A percentile compares a stretch with the other conserved stretches of the same genome.
Conservation (phyloP, 1,140 invertebrate species). For the Holcopasites calliopsidis region DNA sequence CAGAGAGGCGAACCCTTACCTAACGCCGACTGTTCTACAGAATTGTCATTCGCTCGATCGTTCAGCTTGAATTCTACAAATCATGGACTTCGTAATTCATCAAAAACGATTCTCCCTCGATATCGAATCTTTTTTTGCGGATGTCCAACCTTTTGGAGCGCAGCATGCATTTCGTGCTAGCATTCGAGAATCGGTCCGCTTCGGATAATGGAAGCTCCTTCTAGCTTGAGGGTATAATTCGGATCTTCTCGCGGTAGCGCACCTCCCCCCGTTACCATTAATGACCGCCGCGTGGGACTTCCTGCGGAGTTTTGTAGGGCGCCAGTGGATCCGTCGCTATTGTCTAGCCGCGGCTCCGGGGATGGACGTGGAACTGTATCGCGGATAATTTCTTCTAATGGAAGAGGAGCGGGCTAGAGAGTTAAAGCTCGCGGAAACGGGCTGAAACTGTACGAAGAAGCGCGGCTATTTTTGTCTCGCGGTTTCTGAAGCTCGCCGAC, state of each 20-base stretch:
- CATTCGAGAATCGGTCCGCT: background rate
- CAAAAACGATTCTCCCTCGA: too few species aligned
- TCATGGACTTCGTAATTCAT: too few species aligned
- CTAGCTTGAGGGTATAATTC: conserved; percentile 30
- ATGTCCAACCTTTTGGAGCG: too few species aligned
- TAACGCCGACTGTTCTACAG: too few species aligned
- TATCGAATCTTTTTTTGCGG: too few species aligned
- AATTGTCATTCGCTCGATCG: too few species aligned
- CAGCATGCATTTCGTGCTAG: too few species aligned
- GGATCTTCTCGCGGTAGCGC: conserved; percentile 18
- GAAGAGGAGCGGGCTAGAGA: background rate
- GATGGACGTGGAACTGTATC: conserved; percentile 23
- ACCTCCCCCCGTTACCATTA: conserved; percentile 14
- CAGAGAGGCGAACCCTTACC: background rate
- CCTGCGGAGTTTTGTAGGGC: background rate
- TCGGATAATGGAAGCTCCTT: conserved; percentile 29
- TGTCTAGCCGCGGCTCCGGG: conserved; percentile 27
- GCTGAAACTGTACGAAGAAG: conserved; percentile 6
- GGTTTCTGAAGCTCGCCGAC: background rate
- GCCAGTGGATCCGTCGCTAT: conserved; percentile 48
- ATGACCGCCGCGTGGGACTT: conserved; percentile 12
- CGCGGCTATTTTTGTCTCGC: conserved; percentile 28
- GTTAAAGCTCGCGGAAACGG: background rate
- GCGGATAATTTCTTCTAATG: conserved; percentile 22
- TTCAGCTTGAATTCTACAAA: too few species aligned